A percentile compares a stretch with the other conserved stretches of the same genome.
These are phyloP conservation scores for Hipparchia sbordonii DNA, from an alignment of 2,888 invertebrate species.

Conservation along the genomic window DNA sequence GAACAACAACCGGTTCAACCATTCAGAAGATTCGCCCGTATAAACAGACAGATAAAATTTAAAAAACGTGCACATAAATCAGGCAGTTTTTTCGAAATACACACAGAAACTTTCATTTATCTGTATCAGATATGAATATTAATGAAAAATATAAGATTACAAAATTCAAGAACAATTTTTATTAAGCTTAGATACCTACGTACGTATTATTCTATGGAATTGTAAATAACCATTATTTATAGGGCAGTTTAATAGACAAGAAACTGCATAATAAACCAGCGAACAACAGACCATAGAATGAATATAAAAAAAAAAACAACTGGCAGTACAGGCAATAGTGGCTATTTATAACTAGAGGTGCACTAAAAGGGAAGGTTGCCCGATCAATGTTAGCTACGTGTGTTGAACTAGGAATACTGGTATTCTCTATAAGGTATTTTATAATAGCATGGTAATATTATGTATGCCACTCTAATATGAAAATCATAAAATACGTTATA, in stretches of 20 bases:
- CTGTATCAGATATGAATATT: neutral
- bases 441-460: conserved; percentile 36
- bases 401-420: conserved; percentile 44
- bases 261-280: conserved; percentile 32
- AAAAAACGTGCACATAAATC: too few species aligned
- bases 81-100: too few species aligned
- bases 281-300: conserved; percentile 30
- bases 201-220: neutral
- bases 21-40: too few species aligned
- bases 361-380: conserved; percentile 52
- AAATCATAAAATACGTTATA: conserved; percentile 27
- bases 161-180: conserved; percentile 22
- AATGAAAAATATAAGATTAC: neutral
- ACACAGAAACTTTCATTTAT: too few species aligned
- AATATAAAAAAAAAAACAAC: conserved; percentile 31
- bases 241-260: conserved; percentile 29
- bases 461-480: conserved; percentile 30
- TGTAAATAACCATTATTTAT: conserved; percentile 27
- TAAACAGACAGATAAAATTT: too few species aligned
- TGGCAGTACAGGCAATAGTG: conserved; percentile 32
- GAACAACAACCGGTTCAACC: too few species aligned
- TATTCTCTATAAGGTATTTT: conserved; percentile 49
- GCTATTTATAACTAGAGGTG: conserved; percentile 45
- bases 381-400: conserved; percentile 43
- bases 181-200: neutral